Evolutionary conservation across 2,113 vertebrate genomes (phyloP).

Genomic region (Ciconia maguari): DNA sequence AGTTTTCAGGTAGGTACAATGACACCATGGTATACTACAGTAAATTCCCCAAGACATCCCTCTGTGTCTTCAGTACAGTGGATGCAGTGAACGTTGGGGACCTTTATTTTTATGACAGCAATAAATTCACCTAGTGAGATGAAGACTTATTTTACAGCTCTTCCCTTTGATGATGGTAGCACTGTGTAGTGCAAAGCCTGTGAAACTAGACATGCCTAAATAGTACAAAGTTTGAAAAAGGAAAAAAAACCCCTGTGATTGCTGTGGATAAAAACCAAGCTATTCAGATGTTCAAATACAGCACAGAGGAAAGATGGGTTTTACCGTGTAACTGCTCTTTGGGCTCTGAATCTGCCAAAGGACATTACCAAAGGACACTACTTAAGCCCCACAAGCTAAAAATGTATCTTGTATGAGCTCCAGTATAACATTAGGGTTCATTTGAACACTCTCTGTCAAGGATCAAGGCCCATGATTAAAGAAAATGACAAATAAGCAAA

Average conservation of each 20-base stretch:
- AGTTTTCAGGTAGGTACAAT: conserved; percentile 59
- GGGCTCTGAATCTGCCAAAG: not conserved
- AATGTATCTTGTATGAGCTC: not conserved
- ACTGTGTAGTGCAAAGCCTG: conserved; percentile 10
- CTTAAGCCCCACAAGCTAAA: not conserved
- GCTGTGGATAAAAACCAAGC: not conserved
- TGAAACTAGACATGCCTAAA: not conserved
- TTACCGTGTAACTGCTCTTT: not conserved
- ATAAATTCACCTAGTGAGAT: conserved; percentile 70
- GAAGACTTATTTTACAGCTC: conserved; percentile 61
- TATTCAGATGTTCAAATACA: not conserved
- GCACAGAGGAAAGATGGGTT: not conserved
- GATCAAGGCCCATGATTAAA: not conserved
- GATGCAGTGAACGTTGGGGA: conserved; percentile 41
- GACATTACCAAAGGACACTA: not conserved
- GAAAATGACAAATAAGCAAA: conserved; percentile 3
- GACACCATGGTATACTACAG: conserved; percentile 48
- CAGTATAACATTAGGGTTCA: not conserved
- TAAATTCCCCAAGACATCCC: conserved; percentile 61
- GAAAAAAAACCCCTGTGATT: not conserved
- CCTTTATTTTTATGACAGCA: conserved; percentile 69
- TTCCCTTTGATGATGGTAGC: conserved; percentile 44
- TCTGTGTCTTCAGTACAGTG: conserved; percentile 56
- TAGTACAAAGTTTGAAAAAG: not conserved
- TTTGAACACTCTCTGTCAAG: not conserved